These are phyloP conservation scores for Myotis pilosus DNA, from an alignment of 2,797 vertebrate species.

Conservation along the genomic window DNA sequence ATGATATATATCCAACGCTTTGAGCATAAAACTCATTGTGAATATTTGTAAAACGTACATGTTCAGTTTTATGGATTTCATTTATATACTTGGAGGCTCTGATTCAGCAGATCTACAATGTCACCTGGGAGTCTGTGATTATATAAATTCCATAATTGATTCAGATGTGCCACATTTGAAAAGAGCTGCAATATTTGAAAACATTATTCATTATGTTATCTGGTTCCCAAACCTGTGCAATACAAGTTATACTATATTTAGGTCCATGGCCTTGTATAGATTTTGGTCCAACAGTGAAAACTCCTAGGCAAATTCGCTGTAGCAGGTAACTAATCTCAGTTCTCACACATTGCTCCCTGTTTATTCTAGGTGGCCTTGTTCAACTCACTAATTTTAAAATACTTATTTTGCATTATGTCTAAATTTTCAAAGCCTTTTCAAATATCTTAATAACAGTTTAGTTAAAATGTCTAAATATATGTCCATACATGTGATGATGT, in stretches of 20 bases:
- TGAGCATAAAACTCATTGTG: background rate
- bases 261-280: background rate
- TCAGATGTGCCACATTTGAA: background rate
- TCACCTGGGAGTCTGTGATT: background rate
- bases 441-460: background rate
- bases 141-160: background rate
- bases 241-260: background rate
- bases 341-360: background rate
- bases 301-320: background rate
- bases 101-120: background rate
- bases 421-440: slow-evolving; percentile 4
- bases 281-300: background rate
- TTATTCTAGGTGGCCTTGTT: background rate
- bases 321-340: background rate
- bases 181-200: background rate
- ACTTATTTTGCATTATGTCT: background rate
- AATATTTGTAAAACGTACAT: background rate
- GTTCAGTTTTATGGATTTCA: background rate
- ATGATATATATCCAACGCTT: background rate
- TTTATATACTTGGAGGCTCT: background rate
- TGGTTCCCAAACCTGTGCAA: background rate
- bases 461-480: background rate
- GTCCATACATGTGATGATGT: background rate
- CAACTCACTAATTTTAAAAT: background rate
- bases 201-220: background rate